Conservation (phyloP, 2,113 vertebrate species). For the Hemichromis elongatus region DNA sequence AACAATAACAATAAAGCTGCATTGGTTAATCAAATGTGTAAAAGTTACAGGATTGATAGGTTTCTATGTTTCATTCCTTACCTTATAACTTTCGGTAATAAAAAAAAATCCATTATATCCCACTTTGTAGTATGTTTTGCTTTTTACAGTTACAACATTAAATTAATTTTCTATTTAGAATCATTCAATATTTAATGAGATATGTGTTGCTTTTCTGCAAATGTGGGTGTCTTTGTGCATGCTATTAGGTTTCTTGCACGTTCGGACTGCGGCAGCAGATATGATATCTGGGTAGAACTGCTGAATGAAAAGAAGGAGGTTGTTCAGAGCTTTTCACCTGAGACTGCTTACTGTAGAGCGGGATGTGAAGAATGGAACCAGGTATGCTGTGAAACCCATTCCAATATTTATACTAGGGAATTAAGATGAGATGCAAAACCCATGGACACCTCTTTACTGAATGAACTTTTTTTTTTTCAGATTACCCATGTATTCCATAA, state of each 20-base stretch:
- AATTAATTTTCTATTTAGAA: no score
- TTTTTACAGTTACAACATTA: no score
- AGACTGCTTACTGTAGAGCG: conserved; percentile 3
- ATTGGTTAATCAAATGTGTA: not conserved
- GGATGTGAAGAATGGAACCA: conserved; percentile 51
- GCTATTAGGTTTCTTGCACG: not conserved
- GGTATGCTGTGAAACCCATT: conserved; percentile 4
- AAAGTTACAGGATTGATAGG: not conserved
- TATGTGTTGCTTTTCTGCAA: no score
- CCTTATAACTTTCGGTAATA: not conserved
- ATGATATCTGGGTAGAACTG: not conserved
- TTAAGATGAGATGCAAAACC: not conserved
- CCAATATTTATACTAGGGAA: no score
- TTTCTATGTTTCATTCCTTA: no score
- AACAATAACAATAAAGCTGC: not conserved
- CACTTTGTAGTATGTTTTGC: not conserved
- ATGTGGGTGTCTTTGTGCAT: not conserved
- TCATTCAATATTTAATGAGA: no score
- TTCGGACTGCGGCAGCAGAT: not conserved
- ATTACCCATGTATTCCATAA: conserved; percentile 82
- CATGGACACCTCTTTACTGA: not conserved
- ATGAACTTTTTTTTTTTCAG: conserved; percentile 57
- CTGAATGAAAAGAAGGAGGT: not conserved
- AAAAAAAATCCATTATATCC: not conserved
- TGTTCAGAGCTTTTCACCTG: conserved; percentile 38